Evolutionary conservation across 1,140 invertebrate species (phyloP).

Genomic region (Heterodera carotae): DNA sequence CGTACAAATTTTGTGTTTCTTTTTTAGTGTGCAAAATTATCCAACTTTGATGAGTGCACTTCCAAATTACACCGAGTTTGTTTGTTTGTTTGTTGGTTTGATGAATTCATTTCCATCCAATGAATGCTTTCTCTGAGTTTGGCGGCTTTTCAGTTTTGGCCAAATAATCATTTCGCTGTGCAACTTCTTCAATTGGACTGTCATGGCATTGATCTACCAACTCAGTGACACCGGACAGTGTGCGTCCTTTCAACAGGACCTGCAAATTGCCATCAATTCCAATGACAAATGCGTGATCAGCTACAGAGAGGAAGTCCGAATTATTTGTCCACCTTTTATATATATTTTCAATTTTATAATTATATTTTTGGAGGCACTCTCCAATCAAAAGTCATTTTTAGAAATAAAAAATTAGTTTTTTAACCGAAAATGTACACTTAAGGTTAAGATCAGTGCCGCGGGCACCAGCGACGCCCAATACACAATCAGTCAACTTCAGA

Average conservation of each 20-base stretch:
- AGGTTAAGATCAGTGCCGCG: not conserved
- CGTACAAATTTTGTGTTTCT: too few relatives aligned
- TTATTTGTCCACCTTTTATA: too few relatives aligned
- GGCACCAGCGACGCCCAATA: not conserved
- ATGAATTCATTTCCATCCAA: too few relatives aligned
- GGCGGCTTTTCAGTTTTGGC: slow-evolving; percentile 23
- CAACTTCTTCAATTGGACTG: slow-evolving; percentile 17
- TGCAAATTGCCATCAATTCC: slow-evolving; percentile 6
- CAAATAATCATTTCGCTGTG: slow-evolving; percentile 32
- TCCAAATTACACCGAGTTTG: not conserved
- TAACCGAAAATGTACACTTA: not conserved
- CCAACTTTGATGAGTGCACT: not conserved
- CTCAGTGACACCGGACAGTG: not conserved
- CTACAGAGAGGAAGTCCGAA: not conserved
- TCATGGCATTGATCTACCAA: slow-evolving; percentile 14
- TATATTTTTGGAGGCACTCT: too few relatives aligned
- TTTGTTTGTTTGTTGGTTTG: not conserved
- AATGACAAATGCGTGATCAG: not conserved
- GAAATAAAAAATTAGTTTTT: too few relatives aligned
- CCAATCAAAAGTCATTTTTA: too few relatives aligned
- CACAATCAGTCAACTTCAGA: not conserved
- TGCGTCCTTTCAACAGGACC: slow-evolving; percentile 25
- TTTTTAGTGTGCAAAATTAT: not conserved
- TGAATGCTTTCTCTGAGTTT: too few relatives aligned
- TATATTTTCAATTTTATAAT: too few relatives aligned